Base-by-base conservation (phyloP, 53 echinoderm and acorn worm genomes). In the Stichopus horrens region DNA sequence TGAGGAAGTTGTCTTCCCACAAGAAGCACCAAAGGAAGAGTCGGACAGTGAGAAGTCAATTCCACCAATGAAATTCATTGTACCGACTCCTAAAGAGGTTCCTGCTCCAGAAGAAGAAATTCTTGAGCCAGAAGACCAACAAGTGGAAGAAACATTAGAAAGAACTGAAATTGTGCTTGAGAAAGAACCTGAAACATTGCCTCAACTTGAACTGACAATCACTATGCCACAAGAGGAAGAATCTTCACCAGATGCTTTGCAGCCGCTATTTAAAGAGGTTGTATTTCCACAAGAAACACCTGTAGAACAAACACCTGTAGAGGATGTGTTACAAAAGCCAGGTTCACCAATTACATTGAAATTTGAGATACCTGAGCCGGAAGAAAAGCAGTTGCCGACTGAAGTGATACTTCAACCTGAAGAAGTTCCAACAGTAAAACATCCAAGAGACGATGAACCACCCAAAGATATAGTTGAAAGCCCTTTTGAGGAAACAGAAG, bases 1-100 rank as follows among this genome's bases (percentile, higher is more conserved):
- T 13, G 83, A 63, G 74, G 92, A 92, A 71, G 80, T 89, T 66
- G 92, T 92, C 14, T 90, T 92, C 51, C 92, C 92, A 89, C n/a
- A 71, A 71, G n/a, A 20, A 83, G 58, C 53, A 21, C 18, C 56
- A 83, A 20, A 18, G 16, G 53, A 68, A 55, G 71, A 55, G 51
- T 5, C 18, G 4, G 71, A 71, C 19, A 71, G 5, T 13, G 71
- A 71, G 18, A 20, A 87, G 19, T 14, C 83, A 57, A 20, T 76
- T 10, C 75, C 86, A 9, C 23, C 90, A 23, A 74, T 90, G 19
- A 82, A 89, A 87, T 76, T 92, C 0, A 87, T 73, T 21, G 68
- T 87, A 67, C 56, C 90, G 9, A 57, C 86, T 20, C 80, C 79
- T 59, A 68, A 79, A 51, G 67, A 92, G 86, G 76, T 85, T 18